Conservation (phyloP, 2,113 vertebrate species). For the Muntiacus reevesi region DNA sequence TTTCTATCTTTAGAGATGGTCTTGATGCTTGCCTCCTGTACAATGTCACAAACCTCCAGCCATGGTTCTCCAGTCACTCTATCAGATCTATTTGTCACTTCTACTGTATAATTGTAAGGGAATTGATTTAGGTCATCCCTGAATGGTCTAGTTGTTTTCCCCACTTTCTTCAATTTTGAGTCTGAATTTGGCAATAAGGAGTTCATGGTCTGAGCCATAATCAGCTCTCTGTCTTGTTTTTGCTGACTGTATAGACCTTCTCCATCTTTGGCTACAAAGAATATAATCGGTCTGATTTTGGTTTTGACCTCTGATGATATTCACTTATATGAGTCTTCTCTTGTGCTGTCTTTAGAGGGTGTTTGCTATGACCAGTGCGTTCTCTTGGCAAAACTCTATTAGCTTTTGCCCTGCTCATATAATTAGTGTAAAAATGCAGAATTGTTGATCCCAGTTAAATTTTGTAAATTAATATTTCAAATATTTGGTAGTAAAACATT, state of each 20-base stretch:
- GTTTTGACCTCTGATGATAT: neutral
- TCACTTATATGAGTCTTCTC: neutral
- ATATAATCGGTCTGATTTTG: neutral
- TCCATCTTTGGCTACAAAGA: neutral
- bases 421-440: neutral
- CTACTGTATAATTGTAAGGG: neutral
- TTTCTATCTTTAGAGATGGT: neutral
- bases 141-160: neutral
- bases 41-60: neutral
- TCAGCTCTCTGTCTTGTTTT: neutral
- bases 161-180: neutral
- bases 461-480: neutral
- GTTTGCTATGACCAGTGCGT: neutral
- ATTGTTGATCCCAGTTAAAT: neutral
- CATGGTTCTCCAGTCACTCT: neutral
- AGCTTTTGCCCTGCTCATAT: neutral
- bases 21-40: neutral
- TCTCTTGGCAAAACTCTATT: neutral
- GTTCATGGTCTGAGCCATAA: neutral
- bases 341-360: neutral
- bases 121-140: neutral
- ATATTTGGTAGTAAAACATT: neutral
- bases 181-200: neutral
- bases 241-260: neutral
- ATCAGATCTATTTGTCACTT: neutral